A percentile compares a stretch with the other conserved stretches of the same genome.
Evolutionary conservation across 2,888 invertebrate species (phyloP).

Genomic region (Lasioglossum figueresi): DNA sequence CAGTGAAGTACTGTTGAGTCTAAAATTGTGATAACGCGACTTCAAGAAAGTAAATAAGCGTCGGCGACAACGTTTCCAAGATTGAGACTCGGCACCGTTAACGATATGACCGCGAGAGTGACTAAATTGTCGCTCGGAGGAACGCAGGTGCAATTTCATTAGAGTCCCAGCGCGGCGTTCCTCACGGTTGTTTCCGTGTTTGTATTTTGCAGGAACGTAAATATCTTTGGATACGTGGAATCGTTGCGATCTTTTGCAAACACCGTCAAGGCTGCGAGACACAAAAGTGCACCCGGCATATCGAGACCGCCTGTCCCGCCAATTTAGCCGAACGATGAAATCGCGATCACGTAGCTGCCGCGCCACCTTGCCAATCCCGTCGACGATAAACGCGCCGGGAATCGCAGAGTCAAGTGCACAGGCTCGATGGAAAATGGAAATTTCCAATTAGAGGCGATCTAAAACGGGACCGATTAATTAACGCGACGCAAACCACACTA

Average conservation of each 20-base stretch:
- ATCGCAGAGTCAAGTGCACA: conserved; percentile 65
- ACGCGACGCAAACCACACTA: conserved; percentile 42
- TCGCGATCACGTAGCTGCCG: conserved; percentile 39
- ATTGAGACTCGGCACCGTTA: not conserved
- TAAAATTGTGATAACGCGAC: not conserved
- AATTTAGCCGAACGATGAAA: conserved; percentile 38
- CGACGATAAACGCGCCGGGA: conserved; percentile 22
- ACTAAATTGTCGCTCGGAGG: not conserved
- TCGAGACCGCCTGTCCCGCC: conserved; percentile 17
- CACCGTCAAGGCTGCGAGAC: conserved; percentile 42
- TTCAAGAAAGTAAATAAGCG: not conserved
- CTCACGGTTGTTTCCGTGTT: conserved; percentile 35
- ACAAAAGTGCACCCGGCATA: conserved; percentile 21
- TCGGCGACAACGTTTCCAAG: not conserved
- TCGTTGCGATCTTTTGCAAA: conserved; percentile 28
- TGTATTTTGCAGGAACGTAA: conserved; percentile 23
- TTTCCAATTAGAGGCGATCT: conserved; percentile 64
- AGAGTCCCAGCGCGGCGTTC: not conserved
- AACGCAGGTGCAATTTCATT: not conserved
- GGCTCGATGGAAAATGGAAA: conserved; percentile 58
- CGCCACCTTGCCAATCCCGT: conserved; percentile 21
- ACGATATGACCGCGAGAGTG: not conserved
- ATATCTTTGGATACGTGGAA: conserved; percentile 30
- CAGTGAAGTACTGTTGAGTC: not conserved
- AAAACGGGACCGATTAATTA: conserved; percentile 65